Evolutionary conservation across 2,797 vertebrate genomes (phyloP), one percentile per base, ranked within the genome.

Genomic region (Orientallactaga sibirica): DNA sequence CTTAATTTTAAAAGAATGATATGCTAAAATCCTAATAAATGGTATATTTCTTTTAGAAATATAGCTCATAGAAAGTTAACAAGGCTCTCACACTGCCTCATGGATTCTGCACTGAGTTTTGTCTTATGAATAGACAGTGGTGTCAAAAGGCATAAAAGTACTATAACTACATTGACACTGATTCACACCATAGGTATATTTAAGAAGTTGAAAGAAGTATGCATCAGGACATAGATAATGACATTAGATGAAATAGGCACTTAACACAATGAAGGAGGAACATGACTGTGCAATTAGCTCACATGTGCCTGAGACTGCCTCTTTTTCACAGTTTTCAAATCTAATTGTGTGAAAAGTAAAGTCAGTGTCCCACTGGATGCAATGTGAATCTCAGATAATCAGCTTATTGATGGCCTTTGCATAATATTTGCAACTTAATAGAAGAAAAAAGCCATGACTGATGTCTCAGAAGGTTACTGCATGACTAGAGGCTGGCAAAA

Each of bases 401-500:
- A 74, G 19, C 68, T 84, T 88, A 68, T 41, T 5, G 41, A 24
- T 89, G 73, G 93, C 68, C 84, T 96, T 83, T 77, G 48, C 29
- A 66, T 29, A 67, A 14, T 86, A 11, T 92, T 89, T 77, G 78
- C 61, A 86, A 92, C 84, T 92, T 79, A 92, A 83, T 92, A 70
- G 52, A 88, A 88, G 92, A 64, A 76, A 20, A 84, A 85, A 91
- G 29, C 58, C 20, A 73, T 48, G 61, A 78, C 15, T 94, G 82
- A 91, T 73, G n/a, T 81, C 77, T 76, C 25, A 61, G 78, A 83
- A 64, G 27, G 7, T 95, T 92, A 64, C 43, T 86, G 43, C 22
- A 52, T 86, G 8, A 88, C 25, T 10, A 52, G 11, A 12, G 52
- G 52, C 52, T 52, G 52, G 52, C 7, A 52, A 52, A 52, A 52